Evolutionary conservation across 1,140 invertebrate species (phyloP).

Genomic region (Hylyphantes graminicola): DNA sequence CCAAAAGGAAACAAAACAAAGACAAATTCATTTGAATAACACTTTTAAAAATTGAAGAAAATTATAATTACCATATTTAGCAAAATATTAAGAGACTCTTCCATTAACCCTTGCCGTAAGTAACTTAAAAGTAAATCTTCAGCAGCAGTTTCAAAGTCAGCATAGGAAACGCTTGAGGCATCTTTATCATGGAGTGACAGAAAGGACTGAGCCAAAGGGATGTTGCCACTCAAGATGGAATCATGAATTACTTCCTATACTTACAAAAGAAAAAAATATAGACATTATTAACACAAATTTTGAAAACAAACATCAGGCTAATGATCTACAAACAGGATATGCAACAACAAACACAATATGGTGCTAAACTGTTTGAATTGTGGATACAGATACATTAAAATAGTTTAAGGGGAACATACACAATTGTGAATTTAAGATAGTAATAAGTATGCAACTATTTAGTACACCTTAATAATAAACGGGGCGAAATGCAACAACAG

Average conservation of each 20-base stretch:
- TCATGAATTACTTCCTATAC: constrained; percentile 56
- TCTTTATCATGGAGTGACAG: constrained; percentile 27
- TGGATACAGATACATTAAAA: too few species aligned
- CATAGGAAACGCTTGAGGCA: not conserved
- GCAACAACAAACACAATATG: not conserved
- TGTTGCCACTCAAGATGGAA: constrained; percentile 41
- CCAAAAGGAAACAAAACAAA: too few species aligned
- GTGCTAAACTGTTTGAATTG: too few species aligned
- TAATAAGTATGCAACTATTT: too few species aligned
- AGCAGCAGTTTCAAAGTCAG: constrained; percentile 26
- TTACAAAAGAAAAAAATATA: constrained; percentile 17
- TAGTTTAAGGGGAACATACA: too few species aligned
- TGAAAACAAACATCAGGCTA: too few species aligned
- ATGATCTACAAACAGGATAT: not conserved
- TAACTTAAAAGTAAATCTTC: constrained; percentile 27
- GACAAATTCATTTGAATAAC: too few species aligned
- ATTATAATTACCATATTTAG: constrained; percentile 38
- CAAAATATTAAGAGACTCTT: constrained; percentile 28
- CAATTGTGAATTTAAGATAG: too few species aligned
- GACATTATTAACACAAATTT: too few species aligned
- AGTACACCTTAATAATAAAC: too few species aligned
- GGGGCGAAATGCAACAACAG: too few species aligned
- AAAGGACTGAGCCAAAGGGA: constrained; percentile 45
- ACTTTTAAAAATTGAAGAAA: not conserved
- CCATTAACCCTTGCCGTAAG: constrained; percentile 33